phyloP scores from a whole-genome alignment of 2,113 vertebrate species.

The Paraplagusia blochii region DNA sequence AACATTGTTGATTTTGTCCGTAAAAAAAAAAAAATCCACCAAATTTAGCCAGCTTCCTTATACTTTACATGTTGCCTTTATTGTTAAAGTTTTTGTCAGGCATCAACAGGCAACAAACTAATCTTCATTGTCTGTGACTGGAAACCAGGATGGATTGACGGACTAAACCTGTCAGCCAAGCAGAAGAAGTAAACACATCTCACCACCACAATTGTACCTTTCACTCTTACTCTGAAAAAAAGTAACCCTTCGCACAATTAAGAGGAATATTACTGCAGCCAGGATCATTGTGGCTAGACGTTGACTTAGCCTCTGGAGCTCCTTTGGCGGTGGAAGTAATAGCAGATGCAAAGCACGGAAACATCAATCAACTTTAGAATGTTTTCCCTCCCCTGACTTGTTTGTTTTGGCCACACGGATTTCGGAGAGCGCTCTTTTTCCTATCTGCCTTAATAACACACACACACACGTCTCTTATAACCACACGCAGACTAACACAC shows the following conservation, averaged over 20 bases:
- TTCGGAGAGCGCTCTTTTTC: conserved; percentile 18
- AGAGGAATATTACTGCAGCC: conserved; percentile 27
- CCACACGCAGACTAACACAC: conserved; percentile 29
- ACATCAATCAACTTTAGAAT: conserved; percentile 63
- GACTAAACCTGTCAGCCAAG: conserved; percentile 14
- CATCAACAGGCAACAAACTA: conserved; percentile 16
- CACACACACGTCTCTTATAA: background rate
- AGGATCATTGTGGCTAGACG: conserved; percentile 46
- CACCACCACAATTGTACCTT: background rate
- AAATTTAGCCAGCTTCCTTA: no score
- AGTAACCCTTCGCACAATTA: conserved; percentile 13
- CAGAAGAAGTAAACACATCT: conserved; percentile 26
- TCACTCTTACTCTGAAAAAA: background rate
- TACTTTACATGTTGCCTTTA: no score
- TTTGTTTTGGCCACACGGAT: conserved; percentile 58
- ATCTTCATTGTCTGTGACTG: conserved; percentile 8
- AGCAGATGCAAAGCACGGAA: conserved; percentile 64
- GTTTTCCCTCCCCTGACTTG: conserved; percentile 54
- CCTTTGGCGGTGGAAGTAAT: conserved; percentile 48
- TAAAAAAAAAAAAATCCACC: no score
- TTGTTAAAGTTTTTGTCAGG: no score
- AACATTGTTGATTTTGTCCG: no score
- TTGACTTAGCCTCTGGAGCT: conserved; percentile 36
- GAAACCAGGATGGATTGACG: conserved; percentile 13
- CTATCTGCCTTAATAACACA: conserved; percentile 20